Base-by-base conservation (phyloP, 1,140 invertebrate species). In the Amyelois transitella region DNA sequence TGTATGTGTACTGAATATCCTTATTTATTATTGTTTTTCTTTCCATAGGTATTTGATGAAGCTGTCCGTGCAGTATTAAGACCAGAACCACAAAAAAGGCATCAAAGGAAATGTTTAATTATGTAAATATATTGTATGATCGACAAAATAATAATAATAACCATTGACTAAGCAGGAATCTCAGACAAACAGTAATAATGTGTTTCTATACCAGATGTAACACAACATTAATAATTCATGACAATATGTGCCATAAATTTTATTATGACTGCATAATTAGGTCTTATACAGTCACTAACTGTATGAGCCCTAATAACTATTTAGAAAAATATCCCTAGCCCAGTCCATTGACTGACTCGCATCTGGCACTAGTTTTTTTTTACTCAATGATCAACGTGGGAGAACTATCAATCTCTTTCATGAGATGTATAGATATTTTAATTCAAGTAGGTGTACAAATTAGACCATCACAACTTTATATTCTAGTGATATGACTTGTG, bases 21-120 rank as follows among this genome's bases (percentile, higher is more conserved):
- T 2, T 38, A 14, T 8, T 8, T 5, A 38, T 38, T 38, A 24
- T 44, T 56, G 19, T 52, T 22, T 22, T 49, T 28, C 49, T 62
- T 25, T 62, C 75, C 72, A 22, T 86, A 97, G 93, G 97, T 99
- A 45, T 99, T 99, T 91, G 97, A 99, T 77, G 97, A 99, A 91
- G 97, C 97, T 20, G 97, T 99, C 20, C 91, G 97, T 69, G 96
- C 97, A 44, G 97, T 99, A 48, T 90, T 99, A 72, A 92, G 96
- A 90, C 97, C 97, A 44, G 96, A 97, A 88, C 96, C 96, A 22
- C 94, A 96, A 75, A 96, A 97, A 88, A 92, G 96, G 83, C 92
- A 95, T 88, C 96, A 97, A 91, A 92, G 95, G 90, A 97, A 96
- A 88, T 98, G 96, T 91, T 91, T 91, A 88, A 91, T 97, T 77